phyloP scores from a whole-genome alignment of 2,797 vertebrate species.

The Lycodopsis pacificus region DNA sequence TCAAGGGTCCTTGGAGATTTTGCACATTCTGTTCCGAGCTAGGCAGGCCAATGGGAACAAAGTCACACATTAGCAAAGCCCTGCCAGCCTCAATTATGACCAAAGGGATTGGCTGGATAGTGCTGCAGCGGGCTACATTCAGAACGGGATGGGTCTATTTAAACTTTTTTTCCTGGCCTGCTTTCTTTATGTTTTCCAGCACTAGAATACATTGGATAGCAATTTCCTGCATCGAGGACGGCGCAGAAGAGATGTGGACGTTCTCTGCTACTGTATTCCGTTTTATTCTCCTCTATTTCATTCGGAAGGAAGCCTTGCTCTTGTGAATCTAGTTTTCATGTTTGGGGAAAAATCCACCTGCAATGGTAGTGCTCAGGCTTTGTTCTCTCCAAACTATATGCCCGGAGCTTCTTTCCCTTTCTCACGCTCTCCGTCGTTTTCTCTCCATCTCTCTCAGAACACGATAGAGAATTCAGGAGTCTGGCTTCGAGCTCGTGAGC shows the following conservation, averaged over 20 bases:
- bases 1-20: constrained; percentile 84
- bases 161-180: constrained; percentile 45
- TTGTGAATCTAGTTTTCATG: constrained; percentile 61
- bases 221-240: constrained; percentile 34
- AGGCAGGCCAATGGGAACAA: constrained; percentile 76
- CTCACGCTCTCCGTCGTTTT: constrained; percentile 31
- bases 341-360: constrained; percentile 67
- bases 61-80: constrained; percentile 81
- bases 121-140: constrained; percentile 61
- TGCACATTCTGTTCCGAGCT: constrained; percentile 76
- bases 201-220: constrained; percentile 13
- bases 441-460: constrained; percentile 41
- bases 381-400: constrained; percentile 65
- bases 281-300: constrained; percentile 62
- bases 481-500: constrained; percentile 61
- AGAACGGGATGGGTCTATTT: constrained; percentile 69
- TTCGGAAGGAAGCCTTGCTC: constrained; percentile 30
- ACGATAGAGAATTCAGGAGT: constrained; percentile 48
- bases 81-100: constrained; percentile 82
- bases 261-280: constrained; percentile 46
- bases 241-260: constrained; percentile 34
- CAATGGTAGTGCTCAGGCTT: constrained; percentile 63
- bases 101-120: constrained; percentile 72
- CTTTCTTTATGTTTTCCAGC: constrained; percentile 58
- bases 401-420: constrained; percentile 50